A percentile compares a stretch with the other conserved stretches of the same genome.
phyloP scores from a whole-genome alignment of 2,888 invertebrate genomes.

The Brachyopa scutellaris region DNA sequence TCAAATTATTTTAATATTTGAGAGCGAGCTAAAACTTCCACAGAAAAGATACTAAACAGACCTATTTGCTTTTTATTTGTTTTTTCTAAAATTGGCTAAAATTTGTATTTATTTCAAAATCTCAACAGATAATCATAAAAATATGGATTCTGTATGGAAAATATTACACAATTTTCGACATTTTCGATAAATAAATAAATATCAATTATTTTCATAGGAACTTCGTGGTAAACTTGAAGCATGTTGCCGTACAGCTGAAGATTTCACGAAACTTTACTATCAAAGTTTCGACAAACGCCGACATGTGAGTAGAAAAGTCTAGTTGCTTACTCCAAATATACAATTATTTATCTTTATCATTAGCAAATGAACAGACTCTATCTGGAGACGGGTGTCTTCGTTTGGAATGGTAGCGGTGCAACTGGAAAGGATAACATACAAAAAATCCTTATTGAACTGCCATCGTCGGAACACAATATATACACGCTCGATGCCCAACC shows the following conservation, averaged over 20 bases:
- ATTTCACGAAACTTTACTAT: conserved; percentile 94
- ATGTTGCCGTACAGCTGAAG: conserved; percentile 92
- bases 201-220: conserved; percentile 82
- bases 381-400: conserved; percentile 90
- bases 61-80: no score
- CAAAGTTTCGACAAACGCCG: conserved; percentile 93
- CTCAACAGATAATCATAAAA: neutral
- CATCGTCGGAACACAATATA: conserved; percentile 89
- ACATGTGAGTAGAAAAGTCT: conserved; percentile 85
- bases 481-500: conserved; percentile 94
- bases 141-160: conserved; percentile 60
- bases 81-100: no score
- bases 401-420: conserved; percentile 96
- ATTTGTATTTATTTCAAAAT: conserved; percentile 8
- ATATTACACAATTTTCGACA: neutral
- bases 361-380: conserved; percentile 91
- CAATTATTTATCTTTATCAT: no score
- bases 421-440: conserved; percentile 91
- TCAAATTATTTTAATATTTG: no score
- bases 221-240: conserved; percentile 87
- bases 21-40: no score
- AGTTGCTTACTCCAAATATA: no score
- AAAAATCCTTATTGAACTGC: conserved; percentile 92
- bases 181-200: neutral
- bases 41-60: no score